Percentiles rank a stretch among this genome's conserved stretches.
phyloP scores from a whole-genome alignment of 2,113 vertebrate genomes.

The Isurus oxyrinchus region DNA sequence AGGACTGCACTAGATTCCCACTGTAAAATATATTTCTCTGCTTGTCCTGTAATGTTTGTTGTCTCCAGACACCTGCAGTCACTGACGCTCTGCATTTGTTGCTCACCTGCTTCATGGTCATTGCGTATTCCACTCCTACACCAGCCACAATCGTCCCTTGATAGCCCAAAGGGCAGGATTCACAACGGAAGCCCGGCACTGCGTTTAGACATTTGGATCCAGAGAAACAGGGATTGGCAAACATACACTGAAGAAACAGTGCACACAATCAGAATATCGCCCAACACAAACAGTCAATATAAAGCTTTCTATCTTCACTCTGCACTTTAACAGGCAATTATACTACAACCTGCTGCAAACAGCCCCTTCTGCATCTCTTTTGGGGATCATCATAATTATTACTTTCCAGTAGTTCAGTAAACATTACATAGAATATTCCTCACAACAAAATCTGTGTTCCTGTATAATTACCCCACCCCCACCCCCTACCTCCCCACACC shows the following conservation, averaged over 20 bases:
- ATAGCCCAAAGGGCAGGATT: slow-evolving; percentile 76
- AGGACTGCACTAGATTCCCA: not conserved
- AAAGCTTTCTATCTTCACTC: not conserved
- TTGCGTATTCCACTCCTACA: slow-evolving; percentile 73
- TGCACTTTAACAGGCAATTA: not conserved
- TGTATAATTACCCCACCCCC: too few relatives aligned
- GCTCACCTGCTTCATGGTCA: slow-evolving; percentile 76
- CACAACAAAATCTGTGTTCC: not conserved
- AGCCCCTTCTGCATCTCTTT: not conserved
- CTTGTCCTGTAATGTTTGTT: not conserved
- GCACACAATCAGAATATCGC: not conserved
- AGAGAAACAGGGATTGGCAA: slow-evolving; percentile 72
- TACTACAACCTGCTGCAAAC: not conserved
- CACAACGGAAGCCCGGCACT: slow-evolving; percentile 74
- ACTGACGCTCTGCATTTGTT: not conserved
- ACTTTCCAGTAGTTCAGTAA: too few relatives aligned
- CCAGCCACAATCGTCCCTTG: slow-evolving; percentile 72
- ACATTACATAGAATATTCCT: not conserved
- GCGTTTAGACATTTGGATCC: slow-evolving; percentile 79
- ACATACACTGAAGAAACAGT: slow-evolving; percentile 55
- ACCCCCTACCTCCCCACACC: too few relatives aligned
- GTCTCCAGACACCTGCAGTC: not conserved
- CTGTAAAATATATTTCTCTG: not conserved
- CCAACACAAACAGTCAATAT: not conserved
- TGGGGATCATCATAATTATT: too few relatives aligned